phyloP scores from a whole-genome alignment of 2,797 vertebrate genomes.

The Xyrichtys novacula region DNA sequence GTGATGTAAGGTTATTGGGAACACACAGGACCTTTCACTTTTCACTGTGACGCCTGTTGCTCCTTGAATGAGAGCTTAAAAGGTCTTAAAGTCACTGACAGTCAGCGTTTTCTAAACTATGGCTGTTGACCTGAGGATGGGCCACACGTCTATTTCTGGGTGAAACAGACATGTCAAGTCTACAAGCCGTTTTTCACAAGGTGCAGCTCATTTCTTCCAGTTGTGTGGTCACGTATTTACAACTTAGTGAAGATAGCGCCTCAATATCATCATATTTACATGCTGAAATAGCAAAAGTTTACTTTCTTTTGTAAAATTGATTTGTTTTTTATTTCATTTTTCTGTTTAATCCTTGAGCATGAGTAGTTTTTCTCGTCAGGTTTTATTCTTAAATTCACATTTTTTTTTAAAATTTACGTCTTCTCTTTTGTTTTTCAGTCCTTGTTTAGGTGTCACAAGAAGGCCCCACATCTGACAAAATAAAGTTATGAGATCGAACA shows the following conservation, averaged over 20 bases:
- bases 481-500: no score
- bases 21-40: slow-evolving; percentile 21
- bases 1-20: not conserved
- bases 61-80: slow-evolving; percentile 33
- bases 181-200: slow-evolving; percentile 23
- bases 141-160: slow-evolving; percentile 61
- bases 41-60: slow-evolving; percentile 18
- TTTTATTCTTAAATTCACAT: no score
- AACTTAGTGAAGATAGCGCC: slow-evolving; percentile 14
- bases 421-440: no score
- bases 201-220: not conserved
- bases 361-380: no score
- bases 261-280: no score
- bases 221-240: slow-evolving; percentile 25
- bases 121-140: slow-evolving; percentile 45
- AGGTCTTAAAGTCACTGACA: slow-evolving; percentile 38
- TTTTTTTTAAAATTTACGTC: no score
- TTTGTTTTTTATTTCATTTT: no score
- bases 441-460: no score
- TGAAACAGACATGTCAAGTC: slow-evolving; percentile 26
- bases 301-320: no score
- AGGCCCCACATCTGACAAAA: no score
- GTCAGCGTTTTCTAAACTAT: slow-evolving; percentile 59
- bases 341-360: no score
- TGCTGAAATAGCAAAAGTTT: no score